A percentile compares a stretch with the other conserved stretches of the same genome.
phyloP scores from a whole-genome alignment of 2,113 vertebrate genomes.

The Pygoscelis adeliae region DNA sequence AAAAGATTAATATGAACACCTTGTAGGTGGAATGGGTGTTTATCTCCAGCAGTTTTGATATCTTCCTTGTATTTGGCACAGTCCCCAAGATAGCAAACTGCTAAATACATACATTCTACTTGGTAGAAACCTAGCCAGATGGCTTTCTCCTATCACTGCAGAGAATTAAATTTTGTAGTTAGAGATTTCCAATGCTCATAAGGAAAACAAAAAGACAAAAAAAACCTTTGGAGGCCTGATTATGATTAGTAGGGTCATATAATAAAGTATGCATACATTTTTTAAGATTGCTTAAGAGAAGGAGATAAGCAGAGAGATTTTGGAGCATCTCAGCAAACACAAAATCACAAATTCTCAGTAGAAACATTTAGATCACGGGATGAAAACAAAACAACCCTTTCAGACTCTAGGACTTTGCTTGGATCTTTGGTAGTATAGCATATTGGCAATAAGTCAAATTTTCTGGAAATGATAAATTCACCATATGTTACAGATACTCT shows the following conservation, averaged over 20 bases:
- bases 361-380: background rate
- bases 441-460: background rate
- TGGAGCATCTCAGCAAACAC: background rate
- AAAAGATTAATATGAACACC: background rate
- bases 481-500: background rate
- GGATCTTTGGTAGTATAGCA: background rate
- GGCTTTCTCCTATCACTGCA: background rate
- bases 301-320: background rate
- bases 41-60: background rate
- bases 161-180: background rate
- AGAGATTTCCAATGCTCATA: background rate
- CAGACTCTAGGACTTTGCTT: background rate
- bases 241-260: background rate
- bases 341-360: background rate
- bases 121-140: background rate
- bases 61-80: background rate
- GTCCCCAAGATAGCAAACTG: background rate
- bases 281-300: background rate
- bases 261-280: background rate
- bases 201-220: background rate
- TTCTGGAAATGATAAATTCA: background rate
- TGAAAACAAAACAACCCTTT: background rate
- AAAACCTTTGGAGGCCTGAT: background rate
- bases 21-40: background rate
- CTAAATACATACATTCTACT: background rate